A percentile compares a stretch with the other conserved stretches of the same genome.
phyloP scores from a whole-genome alignment of 2,888 invertebrate species.

The Pyrgus malvae region DNA sequence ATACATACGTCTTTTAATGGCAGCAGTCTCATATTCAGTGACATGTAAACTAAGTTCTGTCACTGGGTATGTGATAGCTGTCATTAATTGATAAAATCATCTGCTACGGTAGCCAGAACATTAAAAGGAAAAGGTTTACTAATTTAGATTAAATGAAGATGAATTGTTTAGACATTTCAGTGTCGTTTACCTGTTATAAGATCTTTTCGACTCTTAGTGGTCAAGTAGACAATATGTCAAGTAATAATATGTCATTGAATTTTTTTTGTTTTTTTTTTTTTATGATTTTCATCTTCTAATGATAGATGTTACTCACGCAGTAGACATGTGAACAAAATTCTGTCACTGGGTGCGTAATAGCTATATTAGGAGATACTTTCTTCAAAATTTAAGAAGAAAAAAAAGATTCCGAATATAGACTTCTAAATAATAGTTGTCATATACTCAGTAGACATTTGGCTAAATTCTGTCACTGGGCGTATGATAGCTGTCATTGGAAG shows the following conservation, averaged over 20 bases:
- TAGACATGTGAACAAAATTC: conserved; percentile 29
- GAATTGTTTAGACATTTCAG: too few species aligned
- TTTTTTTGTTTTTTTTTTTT: conserved; percentile 18
- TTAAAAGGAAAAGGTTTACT: background rate
- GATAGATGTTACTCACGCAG: conserved; percentile 35
- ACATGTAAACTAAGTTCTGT: conserved; percentile 33
- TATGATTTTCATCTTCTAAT: background rate
- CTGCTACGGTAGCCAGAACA: background rate
- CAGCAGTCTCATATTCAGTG: conserved; percentile 30
- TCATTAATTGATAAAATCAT: background rate
- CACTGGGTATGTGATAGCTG: conserved; percentile 37
- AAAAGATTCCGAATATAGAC: background rate
- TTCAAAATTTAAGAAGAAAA: too few species aligned
- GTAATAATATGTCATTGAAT: too few species aligned
- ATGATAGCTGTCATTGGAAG: conserved; percentile 18
- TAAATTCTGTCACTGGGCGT: conserved; percentile 32
- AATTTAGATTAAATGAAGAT: background rate
- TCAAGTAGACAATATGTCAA: too few species aligned
- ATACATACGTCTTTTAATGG: background rate
- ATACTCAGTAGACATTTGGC: conserved; percentile 30
- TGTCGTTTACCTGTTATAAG: too few species aligned
- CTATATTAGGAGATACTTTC: conserved; percentile 16
- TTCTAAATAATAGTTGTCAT: background rate
- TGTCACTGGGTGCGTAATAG: conserved; percentile 38
- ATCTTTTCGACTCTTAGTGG: too few species aligned